Percentiles rank a stretch among this genome's conserved stretches.
phyloP scores from a whole-genome alignment of 2,797 vertebrate genomes.

The Anguilla pacifica region DNA sequence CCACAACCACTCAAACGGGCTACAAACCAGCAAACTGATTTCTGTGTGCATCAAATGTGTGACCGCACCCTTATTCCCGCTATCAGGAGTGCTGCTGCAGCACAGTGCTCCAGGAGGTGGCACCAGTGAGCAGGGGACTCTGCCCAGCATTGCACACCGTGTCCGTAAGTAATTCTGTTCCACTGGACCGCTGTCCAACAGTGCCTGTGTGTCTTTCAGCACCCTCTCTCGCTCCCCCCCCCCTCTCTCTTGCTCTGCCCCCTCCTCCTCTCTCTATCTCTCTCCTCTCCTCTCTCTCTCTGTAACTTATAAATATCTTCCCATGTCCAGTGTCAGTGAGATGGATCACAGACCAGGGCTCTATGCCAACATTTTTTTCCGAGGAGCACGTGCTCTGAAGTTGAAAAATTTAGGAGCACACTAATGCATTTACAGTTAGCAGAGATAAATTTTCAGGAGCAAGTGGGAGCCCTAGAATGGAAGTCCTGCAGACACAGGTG shows the following conservation, averaged over 20 bases:
- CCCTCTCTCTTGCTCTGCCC: not conserved
- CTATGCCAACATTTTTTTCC: too few species aligned
- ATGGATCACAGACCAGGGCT: too few species aligned
- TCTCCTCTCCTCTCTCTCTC: not conserved
- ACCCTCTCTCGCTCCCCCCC: not conserved
- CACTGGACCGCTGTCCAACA: not conserved
- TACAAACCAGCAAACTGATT: too few species aligned
- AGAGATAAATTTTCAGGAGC: too few species aligned
- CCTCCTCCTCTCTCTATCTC: not conserved
- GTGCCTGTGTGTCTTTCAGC: not conserved
- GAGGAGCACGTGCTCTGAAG: too few species aligned
- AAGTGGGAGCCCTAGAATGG: too few species aligned
- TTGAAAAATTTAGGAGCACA: too few species aligned
- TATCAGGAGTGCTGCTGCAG: conserved; percentile 17
- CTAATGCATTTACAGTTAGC: too few species aligned
- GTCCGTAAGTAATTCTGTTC: conserved; percentile 29
- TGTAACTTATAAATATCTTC: not conserved
- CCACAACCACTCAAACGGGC: too few species aligned
- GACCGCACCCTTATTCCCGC: not conserved
- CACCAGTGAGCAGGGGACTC: conserved; percentile 14
- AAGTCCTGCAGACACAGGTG: too few species aligned
- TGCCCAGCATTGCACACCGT: conserved; percentile 26
- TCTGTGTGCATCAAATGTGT: too few species aligned
- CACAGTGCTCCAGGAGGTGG: conserved; percentile 22
- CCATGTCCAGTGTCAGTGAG: not conserved